Percentiles rank a stretch among this genome's conserved stretches.
Conservation (phyloP, 1,140 invertebrate species). For the Euura saliciscinereae region DNA sequence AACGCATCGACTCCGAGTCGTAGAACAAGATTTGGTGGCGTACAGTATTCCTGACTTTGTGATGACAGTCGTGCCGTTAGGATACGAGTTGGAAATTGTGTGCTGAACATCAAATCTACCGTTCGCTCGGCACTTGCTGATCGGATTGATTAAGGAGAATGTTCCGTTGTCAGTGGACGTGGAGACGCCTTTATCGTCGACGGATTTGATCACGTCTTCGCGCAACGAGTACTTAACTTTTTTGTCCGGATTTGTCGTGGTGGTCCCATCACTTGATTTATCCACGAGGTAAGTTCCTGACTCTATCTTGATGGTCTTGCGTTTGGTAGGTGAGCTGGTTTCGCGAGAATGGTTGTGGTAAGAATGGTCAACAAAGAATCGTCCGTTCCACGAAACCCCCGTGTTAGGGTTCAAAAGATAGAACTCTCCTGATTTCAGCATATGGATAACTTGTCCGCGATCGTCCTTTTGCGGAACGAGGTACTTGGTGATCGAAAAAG, state of each 20-base stretch:
- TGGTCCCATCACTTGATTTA: not conserved
- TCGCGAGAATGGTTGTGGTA: no score
- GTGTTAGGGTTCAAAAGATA: no score
- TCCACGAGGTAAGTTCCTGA: not conserved
- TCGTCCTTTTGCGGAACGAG: no score
- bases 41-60: not conserved
- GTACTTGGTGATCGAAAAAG: no score
- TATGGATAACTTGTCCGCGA: no score
- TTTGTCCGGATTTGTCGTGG: not conserved
- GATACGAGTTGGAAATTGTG: not conserved
- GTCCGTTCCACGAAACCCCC: no score
- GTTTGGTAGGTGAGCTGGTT: no score
- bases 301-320: no score
- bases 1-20: not conserved
- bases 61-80: not conserved
- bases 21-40: not conserved
- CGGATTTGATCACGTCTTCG: not conserved
- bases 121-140: not conserved
- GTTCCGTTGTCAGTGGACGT: not conserved
- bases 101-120: not conserved
- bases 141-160: not conserved
- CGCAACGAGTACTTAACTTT: not conserved
- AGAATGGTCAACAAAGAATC: no score
- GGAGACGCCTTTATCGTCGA: not conserved
- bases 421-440: no score